Evolutionary conservation across 2,888 invertebrate species (phyloP).

Genomic region (Leistus spinibarbis): DNA sequence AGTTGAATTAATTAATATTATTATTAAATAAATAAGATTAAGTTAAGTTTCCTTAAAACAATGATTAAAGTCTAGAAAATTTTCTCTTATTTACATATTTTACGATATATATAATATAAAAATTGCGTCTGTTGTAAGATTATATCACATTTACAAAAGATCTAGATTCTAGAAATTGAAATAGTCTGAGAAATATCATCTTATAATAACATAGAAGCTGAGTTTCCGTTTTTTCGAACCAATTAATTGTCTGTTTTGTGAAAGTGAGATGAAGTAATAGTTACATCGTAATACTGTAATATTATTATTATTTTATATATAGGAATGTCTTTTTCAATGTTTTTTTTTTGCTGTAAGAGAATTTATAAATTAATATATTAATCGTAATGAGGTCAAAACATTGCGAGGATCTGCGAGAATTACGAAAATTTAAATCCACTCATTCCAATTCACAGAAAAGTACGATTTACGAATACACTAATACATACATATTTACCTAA

Average conservation of each 20-base stretch:
- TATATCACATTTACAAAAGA: neutral
- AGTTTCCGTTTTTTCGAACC: slow-evolving; percentile 12
- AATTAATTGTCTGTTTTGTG: slow-evolving; percentile 27
- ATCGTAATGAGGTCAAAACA: neutral
- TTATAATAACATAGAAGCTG: neutral
- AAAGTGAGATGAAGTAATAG: slow-evolving; percentile 23
- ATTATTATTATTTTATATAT: slow-evolving; percentile 17
- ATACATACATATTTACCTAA: neutral
- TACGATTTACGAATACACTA: no score
- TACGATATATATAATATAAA: no score
- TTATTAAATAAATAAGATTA: no score
- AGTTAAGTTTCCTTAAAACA: no score
- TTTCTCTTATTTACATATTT: no score
- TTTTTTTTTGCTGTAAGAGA: neutral
- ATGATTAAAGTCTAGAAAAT: no score
- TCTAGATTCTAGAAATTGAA: neutral
- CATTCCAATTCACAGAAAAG: no score
- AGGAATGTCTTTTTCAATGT: neutral
- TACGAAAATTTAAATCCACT: neutral
- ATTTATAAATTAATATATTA: neutral
- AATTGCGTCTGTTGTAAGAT: neutral
- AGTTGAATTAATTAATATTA: no score
- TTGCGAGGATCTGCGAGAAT: neutral
- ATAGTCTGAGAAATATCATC: neutral
- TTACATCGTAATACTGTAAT: slow-evolving; percentile 18